These are phyloP conservation scores for Lamellibrachia luymesi DNA, from an alignment of 1,140 invertebrate genomes.

Conservation along the genomic window DNA sequence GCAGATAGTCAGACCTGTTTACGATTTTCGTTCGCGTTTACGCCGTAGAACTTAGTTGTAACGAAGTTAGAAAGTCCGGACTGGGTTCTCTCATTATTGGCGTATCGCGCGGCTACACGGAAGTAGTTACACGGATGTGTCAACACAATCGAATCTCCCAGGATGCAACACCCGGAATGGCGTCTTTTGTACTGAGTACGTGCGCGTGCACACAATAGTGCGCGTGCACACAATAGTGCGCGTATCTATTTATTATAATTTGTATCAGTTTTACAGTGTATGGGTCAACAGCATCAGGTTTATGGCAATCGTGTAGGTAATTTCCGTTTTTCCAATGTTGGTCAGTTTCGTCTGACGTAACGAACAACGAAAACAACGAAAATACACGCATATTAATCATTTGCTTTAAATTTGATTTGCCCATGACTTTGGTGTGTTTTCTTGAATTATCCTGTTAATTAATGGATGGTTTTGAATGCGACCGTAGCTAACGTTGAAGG, in stretches of 20 bases:
- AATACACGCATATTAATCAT: neutral
- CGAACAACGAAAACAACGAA: neutral
- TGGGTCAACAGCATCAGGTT: no score
- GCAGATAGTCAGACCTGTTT: neutral
- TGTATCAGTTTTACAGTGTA: no score
- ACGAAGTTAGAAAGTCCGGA: neutral
- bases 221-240: neutral
- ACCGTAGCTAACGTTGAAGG: neutral
- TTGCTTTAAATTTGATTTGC: neutral
- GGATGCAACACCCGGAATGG: neutral
- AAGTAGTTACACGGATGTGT: neutral
- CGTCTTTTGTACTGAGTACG: neutral
- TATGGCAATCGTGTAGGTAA: no score
- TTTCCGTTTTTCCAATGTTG: neutral
- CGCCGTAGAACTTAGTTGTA: neutral
- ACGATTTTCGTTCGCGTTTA: neutral
- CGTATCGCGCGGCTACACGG: neutral
- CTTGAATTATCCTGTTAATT: neutral
- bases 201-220: neutral
- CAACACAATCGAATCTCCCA: neutral
- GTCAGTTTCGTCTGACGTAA: neutral
- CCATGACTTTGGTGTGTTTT: neutral
- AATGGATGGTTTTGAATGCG: neutral
- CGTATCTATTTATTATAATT: neutral
- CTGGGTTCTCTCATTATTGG: neutral